A percentile compares a stretch with the other conserved stretches of the same genome.
Conservation (phyloP, 1,140 invertebrate species). For the Pantala flavescens region DNA sequence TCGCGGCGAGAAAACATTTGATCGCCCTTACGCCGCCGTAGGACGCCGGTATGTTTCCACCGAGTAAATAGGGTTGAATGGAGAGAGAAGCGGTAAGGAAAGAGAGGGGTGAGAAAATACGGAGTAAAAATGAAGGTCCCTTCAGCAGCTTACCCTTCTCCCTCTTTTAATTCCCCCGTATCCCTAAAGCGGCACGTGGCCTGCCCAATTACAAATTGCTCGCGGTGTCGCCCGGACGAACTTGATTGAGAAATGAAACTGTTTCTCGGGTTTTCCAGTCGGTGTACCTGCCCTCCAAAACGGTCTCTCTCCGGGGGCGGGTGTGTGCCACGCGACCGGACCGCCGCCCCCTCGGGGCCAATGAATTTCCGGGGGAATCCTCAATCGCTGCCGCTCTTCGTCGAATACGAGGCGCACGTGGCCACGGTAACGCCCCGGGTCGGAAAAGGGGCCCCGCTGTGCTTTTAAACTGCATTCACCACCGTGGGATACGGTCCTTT, state of each 20-base stretch:
- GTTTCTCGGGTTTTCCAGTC: background rate
- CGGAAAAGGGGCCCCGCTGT: background rate
- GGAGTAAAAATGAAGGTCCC: background rate
- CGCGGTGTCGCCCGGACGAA: background rate
- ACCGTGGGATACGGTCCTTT: background rate
- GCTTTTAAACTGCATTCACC: background rate
- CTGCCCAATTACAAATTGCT: background rate
- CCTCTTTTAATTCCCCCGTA: background rate
- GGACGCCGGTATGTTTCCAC: background rate
- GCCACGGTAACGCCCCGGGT: background rate
- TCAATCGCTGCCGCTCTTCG: too few species aligned
- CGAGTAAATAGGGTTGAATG: background rate
- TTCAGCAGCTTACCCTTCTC: background rate
- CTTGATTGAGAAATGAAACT: conserved; percentile 10
- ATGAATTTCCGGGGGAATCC: background rate
- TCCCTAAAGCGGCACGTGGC: conserved; percentile 1
- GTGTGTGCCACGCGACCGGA: background rate
- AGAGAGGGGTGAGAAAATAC: background rate
- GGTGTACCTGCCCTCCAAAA: background rate
- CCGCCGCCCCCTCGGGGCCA: background rate
- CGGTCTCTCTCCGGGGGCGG: background rate
- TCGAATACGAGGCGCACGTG: background rate
- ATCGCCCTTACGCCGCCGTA: background rate
- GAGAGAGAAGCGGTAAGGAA: background rate
- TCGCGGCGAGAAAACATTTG: background rate